Conservation (phyloP, 2,797 vertebrate species). For the Microctenopoma lineatum region DNA sequence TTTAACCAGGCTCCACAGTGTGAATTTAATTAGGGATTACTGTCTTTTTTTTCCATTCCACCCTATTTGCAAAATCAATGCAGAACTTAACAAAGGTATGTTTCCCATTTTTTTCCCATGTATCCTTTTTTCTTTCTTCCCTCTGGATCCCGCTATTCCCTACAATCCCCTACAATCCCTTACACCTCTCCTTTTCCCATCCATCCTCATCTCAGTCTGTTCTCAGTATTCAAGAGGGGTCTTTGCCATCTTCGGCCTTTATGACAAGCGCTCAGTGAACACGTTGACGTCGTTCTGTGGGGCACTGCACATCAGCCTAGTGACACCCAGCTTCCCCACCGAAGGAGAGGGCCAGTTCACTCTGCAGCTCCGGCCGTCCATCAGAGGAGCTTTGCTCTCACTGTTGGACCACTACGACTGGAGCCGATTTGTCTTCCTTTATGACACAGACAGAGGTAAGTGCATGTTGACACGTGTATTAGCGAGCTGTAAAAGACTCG, state of each 20-base stretch:
- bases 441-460: conserved; percentile 97
- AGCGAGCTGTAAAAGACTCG: not conserved
- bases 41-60: not conserved
- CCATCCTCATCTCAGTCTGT: conserved; percentile 75
- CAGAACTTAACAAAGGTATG: not conserved
- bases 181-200: not conserved
- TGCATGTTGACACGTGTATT: not conserved
- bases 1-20: conserved; percentile 36
- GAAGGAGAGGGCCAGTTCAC: conserved; percentile 98
- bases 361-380: conserved; percentile 94
- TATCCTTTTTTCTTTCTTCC: not conserved
- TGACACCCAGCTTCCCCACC: conserved; percentile 97
- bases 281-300: conserved; percentile 99
- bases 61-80: conserved; percentile 19
- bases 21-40: conserved; percentile 45
- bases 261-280: conserved; percentile 98
- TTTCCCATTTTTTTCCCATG: not conserved
- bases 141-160: conserved; percentile 1
- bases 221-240: conserved; percentile 97
- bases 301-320: conserved; percentile 97
- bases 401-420: conserved; percentile 97
- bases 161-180: not conserved
- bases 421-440: conserved; percentile 98
- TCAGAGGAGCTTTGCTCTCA: conserved; percentile 93
- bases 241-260: conserved; percentile 99